phyloP scores from a whole-genome alignment of 2,888 invertebrate species.

The Hydropsyche betteni region DNA sequence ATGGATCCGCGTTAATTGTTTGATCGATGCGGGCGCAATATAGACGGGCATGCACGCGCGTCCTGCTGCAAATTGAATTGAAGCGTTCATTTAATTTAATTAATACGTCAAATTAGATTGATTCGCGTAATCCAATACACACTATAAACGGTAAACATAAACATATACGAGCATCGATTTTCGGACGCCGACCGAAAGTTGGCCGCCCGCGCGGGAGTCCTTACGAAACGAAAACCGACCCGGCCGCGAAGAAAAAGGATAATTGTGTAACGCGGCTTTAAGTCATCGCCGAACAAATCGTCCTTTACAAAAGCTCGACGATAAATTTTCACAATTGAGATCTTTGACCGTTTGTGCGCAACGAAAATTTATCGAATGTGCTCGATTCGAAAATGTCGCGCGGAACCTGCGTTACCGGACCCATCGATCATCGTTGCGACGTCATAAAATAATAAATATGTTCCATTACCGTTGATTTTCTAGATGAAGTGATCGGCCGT shows the following conservation, averaged over 20 bases:
- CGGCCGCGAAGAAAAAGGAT: not conserved
- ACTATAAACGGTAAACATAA: too few species aligned
- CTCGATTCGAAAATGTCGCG: not conserved
- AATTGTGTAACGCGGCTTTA: conserved; percentile 4
- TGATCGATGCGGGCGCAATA: too few species aligned
- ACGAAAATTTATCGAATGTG: conserved; percentile 19
- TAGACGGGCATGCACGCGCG: not conserved
- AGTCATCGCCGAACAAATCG: conserved; percentile 28
- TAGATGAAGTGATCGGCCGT: too few species aligned
- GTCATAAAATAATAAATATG: too few species aligned
- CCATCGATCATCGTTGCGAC: too few species aligned
- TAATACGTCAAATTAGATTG: conserved; percentile 27
- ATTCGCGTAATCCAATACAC: conserved; percentile 16
- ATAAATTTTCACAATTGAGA: conserved; percentile 32
- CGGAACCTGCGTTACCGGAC: too few species aligned
- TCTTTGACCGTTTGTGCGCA: conserved; percentile 2
- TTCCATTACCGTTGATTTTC: too few species aligned
- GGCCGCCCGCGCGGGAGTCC: not conserved
- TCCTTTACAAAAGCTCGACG: conserved; percentile 14
- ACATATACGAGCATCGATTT: too few species aligned
- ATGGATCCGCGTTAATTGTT: too few species aligned
- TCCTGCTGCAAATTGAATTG: conserved; percentile 7
- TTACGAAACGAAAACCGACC: not conserved
- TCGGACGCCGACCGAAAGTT: not conserved
- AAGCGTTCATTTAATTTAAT: conserved; percentile 19